A percentile compares a stretch with the other conserved stretches of the same genome.
Evolutionary conservation across 1,140 invertebrate genomes (phyloP).

Genomic region (Tetragonula clypearis): DNA sequence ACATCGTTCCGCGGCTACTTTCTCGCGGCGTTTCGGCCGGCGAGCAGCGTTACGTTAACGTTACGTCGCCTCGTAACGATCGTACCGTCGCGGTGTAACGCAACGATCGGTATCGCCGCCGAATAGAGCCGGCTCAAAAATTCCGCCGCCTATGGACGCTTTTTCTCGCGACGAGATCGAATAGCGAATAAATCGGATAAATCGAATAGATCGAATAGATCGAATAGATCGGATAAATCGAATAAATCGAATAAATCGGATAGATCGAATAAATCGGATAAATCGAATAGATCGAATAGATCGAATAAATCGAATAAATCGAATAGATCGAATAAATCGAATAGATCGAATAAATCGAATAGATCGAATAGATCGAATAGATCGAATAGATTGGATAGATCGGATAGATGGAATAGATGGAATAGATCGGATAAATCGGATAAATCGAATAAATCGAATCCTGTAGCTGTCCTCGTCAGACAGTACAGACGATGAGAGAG

Average conservation of each 20-base stretch:
- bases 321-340: neutral
- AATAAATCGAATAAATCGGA: neutral
- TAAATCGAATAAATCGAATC: neutral
- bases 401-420: no score
- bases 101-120: conserved; percentile 58
- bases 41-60: conserved; percentile 66
- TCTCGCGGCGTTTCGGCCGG: conserved; percentile 75
- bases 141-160: conserved; percentile 10
- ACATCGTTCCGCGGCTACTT: conserved; percentile 74
- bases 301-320: neutral
- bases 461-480: no score
- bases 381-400: neutral
- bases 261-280: neutral
- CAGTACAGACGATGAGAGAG: neutral
- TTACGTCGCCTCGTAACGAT: conserved; percentile 68
- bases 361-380: neutral
- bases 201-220: neutral
- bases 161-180: neutral
- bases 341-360: neutral
- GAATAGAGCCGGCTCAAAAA: conserved; percentile 27
- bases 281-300: neutral
- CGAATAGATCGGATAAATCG: neutral
- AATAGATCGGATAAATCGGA: no score
- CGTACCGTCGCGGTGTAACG: conserved; percentile 31
- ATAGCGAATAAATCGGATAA: neutral